A percentile compares a stretch with the other conserved stretches of the same genome.
These are phyloP conservation scores for Notiomystis cincta DNA, from an alignment of 2,113 vertebrate genomes.

Conservation along the genomic window DNA sequence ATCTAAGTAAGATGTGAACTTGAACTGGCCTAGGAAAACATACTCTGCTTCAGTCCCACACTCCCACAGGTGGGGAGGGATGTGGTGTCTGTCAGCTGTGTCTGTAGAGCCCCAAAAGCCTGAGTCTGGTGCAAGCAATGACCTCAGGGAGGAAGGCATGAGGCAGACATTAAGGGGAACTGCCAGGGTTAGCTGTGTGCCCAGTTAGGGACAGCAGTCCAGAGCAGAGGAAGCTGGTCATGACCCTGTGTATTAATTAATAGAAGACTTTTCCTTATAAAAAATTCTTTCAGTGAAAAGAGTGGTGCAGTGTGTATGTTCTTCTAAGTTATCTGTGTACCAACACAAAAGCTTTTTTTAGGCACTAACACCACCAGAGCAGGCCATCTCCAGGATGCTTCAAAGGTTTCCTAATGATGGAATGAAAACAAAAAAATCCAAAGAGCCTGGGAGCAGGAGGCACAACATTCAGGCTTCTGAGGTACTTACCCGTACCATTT, in stretches of 20 bases:
- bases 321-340: neutral
- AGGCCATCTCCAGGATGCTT: neutral
- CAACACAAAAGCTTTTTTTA: neutral
- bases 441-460: neutral
- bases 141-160: rapidly evolving
- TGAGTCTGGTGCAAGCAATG: neutral
- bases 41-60: neutral
- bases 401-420: neutral
- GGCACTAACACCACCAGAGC: neutral
- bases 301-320: neutral
- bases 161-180: neutral
- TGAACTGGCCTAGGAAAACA: neutral
- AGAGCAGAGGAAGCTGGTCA: neutral
- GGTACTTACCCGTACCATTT: neutral
- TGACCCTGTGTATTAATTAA: neutral
- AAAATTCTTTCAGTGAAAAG: neutral
- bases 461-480: neutral
- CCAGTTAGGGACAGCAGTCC: neutral
- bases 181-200: neutral
- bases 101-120: neutral
- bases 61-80: neutral
- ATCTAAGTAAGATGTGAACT: neutral
- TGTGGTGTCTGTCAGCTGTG: neutral
- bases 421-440: neutral
- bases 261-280: neutral